A percentile compares a stretch with the other conserved stretches of the same genome.
Conservation (phyloP, 2,888 invertebrate species). For the Nephrotoma appendiculata region DNA sequence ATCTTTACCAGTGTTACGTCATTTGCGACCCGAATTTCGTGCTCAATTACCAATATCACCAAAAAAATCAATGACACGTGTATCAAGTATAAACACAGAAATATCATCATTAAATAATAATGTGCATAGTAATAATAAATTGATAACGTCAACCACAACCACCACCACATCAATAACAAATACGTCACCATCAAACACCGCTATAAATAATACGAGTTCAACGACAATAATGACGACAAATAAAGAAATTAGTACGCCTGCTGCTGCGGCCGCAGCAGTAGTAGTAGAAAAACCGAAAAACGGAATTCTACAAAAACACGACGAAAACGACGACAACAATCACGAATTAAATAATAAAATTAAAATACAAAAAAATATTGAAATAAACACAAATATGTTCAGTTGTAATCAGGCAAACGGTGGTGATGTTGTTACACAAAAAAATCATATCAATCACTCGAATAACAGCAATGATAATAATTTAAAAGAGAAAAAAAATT, state of each 20-base stretch:
- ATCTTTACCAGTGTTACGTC: slow-evolving; percentile 60
- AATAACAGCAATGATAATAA: background rate
- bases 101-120: background rate
- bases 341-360: background rate
- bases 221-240: background rate
- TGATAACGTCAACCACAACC: background rate
- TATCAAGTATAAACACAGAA: slow-evolving; percentile 5
- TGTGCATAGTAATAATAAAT: background rate
- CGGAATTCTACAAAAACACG: background rate
- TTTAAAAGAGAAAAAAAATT: background rate
- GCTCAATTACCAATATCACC: slow-evolving; percentile 59
- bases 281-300: background rate
- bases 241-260: slow-evolving; percentile 15
- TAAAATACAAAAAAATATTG: background rate
- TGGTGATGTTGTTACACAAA: background rate
- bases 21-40: slow-evolving; percentile 71
- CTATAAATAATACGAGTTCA: background rate
- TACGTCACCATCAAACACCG: background rate
- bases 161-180: background rate
- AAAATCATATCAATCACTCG: background rate
- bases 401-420: background rate
- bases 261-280: background rate
- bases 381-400: background rate
- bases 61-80: slow-evolving; percentile 24
- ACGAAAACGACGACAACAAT: background rate